Evolutionary conservation across 2,797 vertebrate genomes (phyloP).

Genomic region (Manis javanica): DNA sequence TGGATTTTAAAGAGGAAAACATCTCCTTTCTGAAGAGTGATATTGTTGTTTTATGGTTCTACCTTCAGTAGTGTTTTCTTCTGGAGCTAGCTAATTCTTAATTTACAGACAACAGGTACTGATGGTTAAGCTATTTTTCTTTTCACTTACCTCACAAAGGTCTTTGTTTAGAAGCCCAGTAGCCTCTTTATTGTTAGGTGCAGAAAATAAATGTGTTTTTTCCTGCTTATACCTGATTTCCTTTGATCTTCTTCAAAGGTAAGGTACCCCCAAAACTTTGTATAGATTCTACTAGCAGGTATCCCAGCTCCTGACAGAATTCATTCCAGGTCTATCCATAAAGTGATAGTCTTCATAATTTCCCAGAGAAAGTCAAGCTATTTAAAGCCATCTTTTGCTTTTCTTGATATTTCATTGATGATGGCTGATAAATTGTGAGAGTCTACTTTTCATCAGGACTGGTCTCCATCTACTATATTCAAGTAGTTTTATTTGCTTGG

Average conservation of each 20-base stretch:
- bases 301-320: background rate
- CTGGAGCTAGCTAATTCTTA: background rate
- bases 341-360: background rate
- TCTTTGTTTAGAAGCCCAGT: background rate
- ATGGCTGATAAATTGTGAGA: background rate
- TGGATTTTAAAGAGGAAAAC: background rate
- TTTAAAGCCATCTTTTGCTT: slow-evolving; percentile 44
- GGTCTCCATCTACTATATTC: background rate
- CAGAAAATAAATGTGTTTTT: background rate
- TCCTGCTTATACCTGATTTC: background rate
- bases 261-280: background rate
- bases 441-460: background rate
- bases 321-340: background rate
- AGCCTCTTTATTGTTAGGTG: slow-evolving; percentile 9
- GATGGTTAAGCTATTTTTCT: slow-evolving; percentile 6
- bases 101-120: background rate
- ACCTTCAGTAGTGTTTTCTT: slow-evolving; percentile 10
- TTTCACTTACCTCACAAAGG: background rate
- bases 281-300: background rate
- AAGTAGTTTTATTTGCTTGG: background rate
- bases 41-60: background rate
- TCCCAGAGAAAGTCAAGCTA: background rate
- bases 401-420: slow-evolving; percentile 14
- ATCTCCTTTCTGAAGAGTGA: background rate
- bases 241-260: slow-evolving; percentile 43